Evolutionary conservation across 2,113 vertebrate species (phyloP).

Genomic region (Cyprinodon tularosa): DNA sequence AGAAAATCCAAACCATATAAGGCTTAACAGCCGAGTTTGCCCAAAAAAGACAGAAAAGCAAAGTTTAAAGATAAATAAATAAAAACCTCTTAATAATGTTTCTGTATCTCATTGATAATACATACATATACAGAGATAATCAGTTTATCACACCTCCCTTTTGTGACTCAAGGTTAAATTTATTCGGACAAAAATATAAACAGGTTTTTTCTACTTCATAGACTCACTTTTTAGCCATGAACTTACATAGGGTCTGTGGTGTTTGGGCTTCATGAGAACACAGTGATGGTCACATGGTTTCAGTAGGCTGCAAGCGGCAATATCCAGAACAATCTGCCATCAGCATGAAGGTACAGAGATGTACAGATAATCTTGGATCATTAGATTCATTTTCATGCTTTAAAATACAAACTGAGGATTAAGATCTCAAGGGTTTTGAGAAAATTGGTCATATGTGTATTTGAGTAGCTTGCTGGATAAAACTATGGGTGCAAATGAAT

Average conservation of each 20-base stretch:
- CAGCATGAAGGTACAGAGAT: not conserved
- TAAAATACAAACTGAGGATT: no score
- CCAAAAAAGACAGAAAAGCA: no score
- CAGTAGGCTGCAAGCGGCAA: not conserved
- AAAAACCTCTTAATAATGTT: not conserved
- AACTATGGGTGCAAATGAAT: not conserved
- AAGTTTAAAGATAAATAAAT: no score
- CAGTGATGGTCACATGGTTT: not conserved
- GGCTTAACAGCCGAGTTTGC: no score
- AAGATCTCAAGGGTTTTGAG: not conserved
- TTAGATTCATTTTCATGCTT: not conserved
- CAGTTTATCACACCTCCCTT: no score
- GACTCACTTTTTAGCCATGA: not conserved
- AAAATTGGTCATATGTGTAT: not conserved
- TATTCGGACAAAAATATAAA: not conserved
- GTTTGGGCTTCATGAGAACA: no score
- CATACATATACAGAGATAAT: no score
- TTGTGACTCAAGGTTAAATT: not conserved
- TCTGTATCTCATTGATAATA: not conserved
- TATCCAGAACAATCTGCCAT: not conserved
- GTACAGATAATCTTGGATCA: not conserved
- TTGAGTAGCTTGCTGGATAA: no score
- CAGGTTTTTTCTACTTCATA: no score
- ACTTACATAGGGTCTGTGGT: not conserved
- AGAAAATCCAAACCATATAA: no score